A percentile compares a stretch with the other conserved stretches of the same genome.
These are phyloP conservation scores for Phengaris arion DNA, from an alignment of 2,888 invertebrate genomes.

Conservation along the genomic window DNA sequence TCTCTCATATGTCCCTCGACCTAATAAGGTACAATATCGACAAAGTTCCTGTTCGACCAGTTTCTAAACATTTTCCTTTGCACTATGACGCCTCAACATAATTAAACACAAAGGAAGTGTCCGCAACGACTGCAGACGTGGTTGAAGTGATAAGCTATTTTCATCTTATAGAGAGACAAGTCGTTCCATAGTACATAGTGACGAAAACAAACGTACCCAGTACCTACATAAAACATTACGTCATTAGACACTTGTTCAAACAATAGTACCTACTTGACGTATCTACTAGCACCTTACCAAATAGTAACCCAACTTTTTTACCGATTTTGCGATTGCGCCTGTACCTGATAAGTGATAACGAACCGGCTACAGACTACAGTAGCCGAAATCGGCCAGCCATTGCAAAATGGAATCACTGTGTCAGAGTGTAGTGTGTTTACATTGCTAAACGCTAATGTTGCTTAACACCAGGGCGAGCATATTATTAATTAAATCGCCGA, in stretches of 20 bases:
- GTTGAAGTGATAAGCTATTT: too few relatives aligned
- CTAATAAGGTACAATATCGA: too few relatives aligned
- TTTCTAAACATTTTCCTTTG: too few relatives aligned
- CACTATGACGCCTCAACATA: too few relatives aligned
- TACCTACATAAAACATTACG: neutral
- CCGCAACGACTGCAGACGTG: too few relatives aligned
- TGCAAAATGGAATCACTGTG: conserved; percentile 17
- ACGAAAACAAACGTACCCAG: neutral
- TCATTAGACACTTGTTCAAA: neutral
- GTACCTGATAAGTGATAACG: neutral
- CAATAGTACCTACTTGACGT: neutral
- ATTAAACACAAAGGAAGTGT: too few relatives aligned
- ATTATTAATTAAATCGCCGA: conserved; percentile 56
- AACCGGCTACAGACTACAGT: neutral
- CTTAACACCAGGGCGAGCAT: conserved; percentile 52
- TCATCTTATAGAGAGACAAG: too few relatives aligned
- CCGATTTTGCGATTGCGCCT: neutral
- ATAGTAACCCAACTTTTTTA: neutral
- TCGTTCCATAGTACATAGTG: too few relatives aligned
- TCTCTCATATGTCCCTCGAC: too few relatives aligned
- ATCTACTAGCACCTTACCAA: neutral
- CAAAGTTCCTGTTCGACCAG: too few relatives aligned
- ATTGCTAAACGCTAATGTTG: conserved; percentile 48
- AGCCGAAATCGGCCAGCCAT: neutral
- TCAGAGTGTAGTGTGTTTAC: neutral